Evolutionary conservation across 2,888 invertebrate genomes (phyloP).

Genomic region (Ornithoptera priamus): DNA sequence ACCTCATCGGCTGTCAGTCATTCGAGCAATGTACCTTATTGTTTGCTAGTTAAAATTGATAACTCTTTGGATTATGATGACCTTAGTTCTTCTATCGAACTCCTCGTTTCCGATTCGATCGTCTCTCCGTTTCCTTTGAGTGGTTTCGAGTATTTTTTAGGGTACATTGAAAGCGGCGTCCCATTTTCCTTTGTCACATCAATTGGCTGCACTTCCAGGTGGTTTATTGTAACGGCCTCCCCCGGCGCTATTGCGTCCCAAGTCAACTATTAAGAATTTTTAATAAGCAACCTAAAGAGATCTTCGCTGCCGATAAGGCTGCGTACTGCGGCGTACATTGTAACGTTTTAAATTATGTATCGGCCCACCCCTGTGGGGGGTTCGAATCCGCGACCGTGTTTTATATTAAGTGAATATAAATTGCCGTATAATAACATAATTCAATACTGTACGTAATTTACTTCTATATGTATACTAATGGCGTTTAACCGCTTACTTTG

Average conservation of each 20-base stretch:
- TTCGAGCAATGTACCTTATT: no score
- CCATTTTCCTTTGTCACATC: slow-evolving; percentile 20
- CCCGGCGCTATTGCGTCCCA: slow-evolving; percentile 43
- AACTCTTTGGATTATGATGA: no score
- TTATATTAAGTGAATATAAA: slow-evolving; percentile 18
- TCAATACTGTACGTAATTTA: neutral
- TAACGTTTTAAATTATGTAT: slow-evolving; percentile 28
- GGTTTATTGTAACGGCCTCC: slow-evolving; percentile 37
- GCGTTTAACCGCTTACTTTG: no score
- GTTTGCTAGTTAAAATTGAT: no score
- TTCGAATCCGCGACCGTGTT: slow-evolving; percentile 10
- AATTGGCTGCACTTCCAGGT: slow-evolving; percentile 18
- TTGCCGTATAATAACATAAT: slow-evolving; percentile 25
- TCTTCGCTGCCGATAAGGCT: slow-evolving; percentile 31
- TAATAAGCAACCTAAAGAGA: slow-evolving; percentile 42
- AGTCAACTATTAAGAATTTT: slow-evolving; percentile 56
- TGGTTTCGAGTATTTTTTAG: no score
- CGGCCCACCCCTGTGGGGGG: slow-evolving; percentile 8
- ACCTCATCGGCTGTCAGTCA: no score
- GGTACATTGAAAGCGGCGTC: no score
- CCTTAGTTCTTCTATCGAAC: no score
- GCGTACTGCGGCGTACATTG: slow-evolving; percentile 23
- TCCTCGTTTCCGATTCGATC: no score
- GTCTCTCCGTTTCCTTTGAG: no score
- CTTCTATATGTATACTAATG: no score